phyloP scores from a whole-genome alignment of 2,797 vertebrate genomes.

The Graptemys geographica region DNA sequence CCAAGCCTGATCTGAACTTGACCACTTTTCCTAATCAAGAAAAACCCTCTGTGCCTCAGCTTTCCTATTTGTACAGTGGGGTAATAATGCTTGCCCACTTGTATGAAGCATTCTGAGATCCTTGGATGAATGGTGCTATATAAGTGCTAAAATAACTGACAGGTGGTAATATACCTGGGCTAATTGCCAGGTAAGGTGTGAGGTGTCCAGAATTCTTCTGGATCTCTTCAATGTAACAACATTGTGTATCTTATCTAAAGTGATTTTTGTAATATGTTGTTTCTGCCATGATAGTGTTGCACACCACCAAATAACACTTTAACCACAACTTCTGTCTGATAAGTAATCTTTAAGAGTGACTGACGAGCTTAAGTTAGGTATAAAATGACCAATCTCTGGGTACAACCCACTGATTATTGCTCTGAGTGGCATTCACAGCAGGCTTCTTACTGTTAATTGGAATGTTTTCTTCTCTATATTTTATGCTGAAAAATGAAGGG shows the following conservation, averaged over 20 bases:
- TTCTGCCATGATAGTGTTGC: not conserved
- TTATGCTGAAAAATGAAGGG: not conserved
- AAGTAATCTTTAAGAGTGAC: not conserved
- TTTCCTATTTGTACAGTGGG: not conserved
- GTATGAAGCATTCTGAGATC: not conserved
- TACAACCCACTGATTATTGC: not conserved
- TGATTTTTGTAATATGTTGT: not conserved
- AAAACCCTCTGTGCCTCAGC: not conserved
- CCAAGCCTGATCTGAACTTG: not conserved
- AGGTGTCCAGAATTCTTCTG: not conserved
- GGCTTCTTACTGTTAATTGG: not conserved
- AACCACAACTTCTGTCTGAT: not conserved
- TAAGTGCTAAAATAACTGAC: not conserved
- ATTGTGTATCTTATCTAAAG: not conserved
- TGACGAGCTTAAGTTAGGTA: not conserved
- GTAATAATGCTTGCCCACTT: not conserved
- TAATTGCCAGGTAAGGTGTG: not conserved
- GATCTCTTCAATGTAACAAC: not conserved
- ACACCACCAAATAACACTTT: not conserved
- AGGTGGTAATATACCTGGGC: not conserved
- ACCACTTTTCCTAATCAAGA: not conserved
- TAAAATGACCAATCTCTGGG: not conserved
- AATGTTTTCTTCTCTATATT: accelerated
- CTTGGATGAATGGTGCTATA: not conserved
- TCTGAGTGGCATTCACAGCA: not conserved